These are phyloP conservation scores for Chelonoidis abingdonii DNA, from an alignment of 2,113 vertebrate genomes.

Conservation along the genomic window DNA sequence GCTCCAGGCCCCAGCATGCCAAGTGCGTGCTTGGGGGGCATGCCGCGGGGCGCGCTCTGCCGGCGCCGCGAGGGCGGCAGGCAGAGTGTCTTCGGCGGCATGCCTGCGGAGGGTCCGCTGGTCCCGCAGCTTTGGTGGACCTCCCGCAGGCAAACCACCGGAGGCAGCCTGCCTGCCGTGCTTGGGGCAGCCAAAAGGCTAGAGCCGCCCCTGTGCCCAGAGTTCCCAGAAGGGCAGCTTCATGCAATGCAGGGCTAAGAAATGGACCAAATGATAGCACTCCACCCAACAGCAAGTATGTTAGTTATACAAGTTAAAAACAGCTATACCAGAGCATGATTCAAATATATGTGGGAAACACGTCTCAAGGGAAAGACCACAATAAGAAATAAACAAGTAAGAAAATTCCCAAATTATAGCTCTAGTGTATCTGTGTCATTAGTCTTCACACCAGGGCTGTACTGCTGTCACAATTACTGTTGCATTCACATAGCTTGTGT, in stretches of 20 bases:
- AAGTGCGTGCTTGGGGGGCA: too few species aligned
- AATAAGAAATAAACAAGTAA: background rate
- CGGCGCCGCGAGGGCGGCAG: too few species aligned
- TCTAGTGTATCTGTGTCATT: background rate
- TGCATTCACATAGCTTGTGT: background rate
- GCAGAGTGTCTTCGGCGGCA: too few species aligned
- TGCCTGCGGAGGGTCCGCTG: too few species aligned
- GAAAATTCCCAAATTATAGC: background rate
- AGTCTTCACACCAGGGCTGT: background rate
- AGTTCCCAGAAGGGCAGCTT: background rate
- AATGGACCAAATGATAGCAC: background rate
- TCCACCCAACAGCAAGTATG: background rate
- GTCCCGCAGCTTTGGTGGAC: too few species aligned
- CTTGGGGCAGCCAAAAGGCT: too few species aligned
- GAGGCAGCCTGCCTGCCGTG: too few species aligned
- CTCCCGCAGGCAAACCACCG: too few species aligned
- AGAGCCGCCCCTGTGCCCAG: background rate
- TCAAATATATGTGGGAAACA: background rate
- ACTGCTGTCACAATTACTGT: background rate
- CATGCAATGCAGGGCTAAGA: background rate
- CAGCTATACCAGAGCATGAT: background rate
- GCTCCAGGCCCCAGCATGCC: too few species aligned
- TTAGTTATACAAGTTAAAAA: background rate
- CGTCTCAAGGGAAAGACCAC: background rate
- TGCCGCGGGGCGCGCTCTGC: too few species aligned